phyloP scores from a whole-genome alignment of 2,797 vertebrate species.

The Myiotriccus ornatus region DNA sequence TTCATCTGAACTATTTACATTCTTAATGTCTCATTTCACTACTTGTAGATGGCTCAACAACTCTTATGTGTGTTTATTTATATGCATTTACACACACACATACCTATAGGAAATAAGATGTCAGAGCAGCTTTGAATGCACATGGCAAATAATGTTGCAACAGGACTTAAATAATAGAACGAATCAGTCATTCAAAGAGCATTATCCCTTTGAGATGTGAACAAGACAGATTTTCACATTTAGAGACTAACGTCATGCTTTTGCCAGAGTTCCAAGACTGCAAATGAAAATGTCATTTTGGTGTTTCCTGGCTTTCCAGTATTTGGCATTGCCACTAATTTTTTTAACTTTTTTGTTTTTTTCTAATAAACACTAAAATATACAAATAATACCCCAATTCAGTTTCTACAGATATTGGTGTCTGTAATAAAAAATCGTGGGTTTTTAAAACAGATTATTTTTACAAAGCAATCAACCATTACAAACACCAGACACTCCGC shows the following conservation, averaged over 20 bases:
- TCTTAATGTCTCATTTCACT: neutral
- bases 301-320: neutral
- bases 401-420: neutral
- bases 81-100: neutral
- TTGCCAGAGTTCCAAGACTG: neutral
- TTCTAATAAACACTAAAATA: neutral
- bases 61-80: fast-evolving
- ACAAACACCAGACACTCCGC: neutral
- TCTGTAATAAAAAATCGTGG: fast-evolving
- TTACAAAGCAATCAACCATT: neutral
- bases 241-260: neutral
- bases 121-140: neutral
- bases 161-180: neutral
- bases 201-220: neutral
- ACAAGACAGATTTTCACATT: neutral
- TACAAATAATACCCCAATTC: neutral
- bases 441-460: neutral
- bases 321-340: neutral
- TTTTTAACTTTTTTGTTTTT: neutral
- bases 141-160: neutral
- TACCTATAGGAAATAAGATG: neutral
- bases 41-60: neutral
- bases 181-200: neutral
- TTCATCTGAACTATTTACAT: neutral
- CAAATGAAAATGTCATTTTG: neutral